phyloP scores from a whole-genome alignment of 2,113 vertebrate genomes.

The Natator depressus region DNA sequence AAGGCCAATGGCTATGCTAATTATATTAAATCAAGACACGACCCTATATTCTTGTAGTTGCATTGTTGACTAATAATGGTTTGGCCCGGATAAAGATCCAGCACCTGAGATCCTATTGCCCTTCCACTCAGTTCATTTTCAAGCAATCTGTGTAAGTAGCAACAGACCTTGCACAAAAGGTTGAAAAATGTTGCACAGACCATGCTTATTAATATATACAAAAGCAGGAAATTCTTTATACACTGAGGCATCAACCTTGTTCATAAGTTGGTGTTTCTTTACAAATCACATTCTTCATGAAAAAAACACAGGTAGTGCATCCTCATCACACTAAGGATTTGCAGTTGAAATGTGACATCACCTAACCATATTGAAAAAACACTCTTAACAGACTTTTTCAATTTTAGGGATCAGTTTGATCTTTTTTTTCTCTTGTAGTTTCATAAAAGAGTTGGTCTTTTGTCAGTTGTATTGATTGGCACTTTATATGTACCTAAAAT shows the following conservation, averaged over 20 bases:
- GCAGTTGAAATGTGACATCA: neutral
- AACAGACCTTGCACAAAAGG: neutral
- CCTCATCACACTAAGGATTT: neutral
- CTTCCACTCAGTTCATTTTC: neutral
- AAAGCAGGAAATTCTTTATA: neutral
- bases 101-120: neutral
- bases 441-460: neutral
- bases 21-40: conserved; percentile 66
- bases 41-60: conserved; percentile 2
- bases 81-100: neutral
- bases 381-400: neutral
- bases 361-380: neutral
- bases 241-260: neutral
- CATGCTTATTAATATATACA: neutral
- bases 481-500: neutral
- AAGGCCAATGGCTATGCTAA: conserved; percentile 69
- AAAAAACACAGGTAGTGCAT: neutral
- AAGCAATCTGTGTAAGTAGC: neutral
- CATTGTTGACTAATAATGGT: neutral
- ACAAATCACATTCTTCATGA: neutral
- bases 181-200: neutral
- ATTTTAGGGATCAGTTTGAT: neutral
- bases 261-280: neutral
- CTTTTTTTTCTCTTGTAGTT: neutral
- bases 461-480: neutral